phyloP scores from a whole-genome alignment of 2,113 vertebrate species.

The Cairina moschata region DNA sequence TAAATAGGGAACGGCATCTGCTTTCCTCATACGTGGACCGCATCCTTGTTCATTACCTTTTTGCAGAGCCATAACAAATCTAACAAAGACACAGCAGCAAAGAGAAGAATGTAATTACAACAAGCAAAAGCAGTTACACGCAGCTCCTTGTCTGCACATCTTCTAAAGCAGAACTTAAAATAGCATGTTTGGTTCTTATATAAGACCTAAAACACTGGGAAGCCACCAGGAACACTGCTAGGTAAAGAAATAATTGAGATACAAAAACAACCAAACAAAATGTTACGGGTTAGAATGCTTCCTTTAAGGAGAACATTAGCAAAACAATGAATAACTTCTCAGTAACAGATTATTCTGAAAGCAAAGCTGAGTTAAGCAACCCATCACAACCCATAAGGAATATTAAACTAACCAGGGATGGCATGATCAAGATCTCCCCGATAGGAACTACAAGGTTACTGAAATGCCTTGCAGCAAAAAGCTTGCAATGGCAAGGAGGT shows the following conservation, averaged over 20 bases:
- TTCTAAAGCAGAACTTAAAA: slow-evolving; percentile 6
- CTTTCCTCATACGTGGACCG: not conserved
- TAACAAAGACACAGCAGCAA: not conserved
- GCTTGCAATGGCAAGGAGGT: not conserved
- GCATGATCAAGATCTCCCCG: not conserved
- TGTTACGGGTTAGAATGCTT: not conserved
- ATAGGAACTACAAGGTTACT: not conserved
- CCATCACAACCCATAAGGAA: not conserved
- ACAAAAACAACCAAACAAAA: not conserved
- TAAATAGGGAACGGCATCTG: not conserved
- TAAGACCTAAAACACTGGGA: not conserved
- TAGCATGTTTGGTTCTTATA: not conserved
- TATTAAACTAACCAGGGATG: not conserved
- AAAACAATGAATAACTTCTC: not conserved
- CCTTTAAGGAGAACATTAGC: not conserved
- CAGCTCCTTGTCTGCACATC: not conserved
- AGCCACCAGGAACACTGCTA: not conserved
- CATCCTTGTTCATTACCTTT: not conserved
- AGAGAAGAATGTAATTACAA: not conserved
- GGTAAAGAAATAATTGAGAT: not conserved
- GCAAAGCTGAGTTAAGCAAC: not conserved
- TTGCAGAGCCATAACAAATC: not conserved
- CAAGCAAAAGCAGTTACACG: slow-evolving; percentile 22
- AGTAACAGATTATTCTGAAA: not conserved
- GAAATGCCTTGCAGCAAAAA: not conserved